A percentile compares a stretch with the other conserved stretches of the same genome.
phyloP scores from a whole-genome alignment of 2,113 vertebrate species.

The Eudorcas thomsonii region DNA sequence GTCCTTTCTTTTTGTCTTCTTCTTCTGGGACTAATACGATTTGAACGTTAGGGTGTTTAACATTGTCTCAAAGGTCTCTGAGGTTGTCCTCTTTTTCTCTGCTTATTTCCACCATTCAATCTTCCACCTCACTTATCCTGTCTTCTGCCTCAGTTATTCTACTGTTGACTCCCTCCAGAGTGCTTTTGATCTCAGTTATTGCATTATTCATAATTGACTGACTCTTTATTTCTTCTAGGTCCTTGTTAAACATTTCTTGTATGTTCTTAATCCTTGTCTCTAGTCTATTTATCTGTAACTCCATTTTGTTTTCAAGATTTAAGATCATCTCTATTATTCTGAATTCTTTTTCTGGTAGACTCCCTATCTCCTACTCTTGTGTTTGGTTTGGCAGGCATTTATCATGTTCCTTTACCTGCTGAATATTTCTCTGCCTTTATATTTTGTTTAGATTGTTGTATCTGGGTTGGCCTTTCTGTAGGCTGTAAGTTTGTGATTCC shows the following conservation, averaged over 20 bases:
- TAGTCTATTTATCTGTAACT: not conserved
- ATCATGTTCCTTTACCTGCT: not conserved
- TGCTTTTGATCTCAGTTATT: not conserved
- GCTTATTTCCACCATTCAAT: not conserved
- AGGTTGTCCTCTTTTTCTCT: not conserved
- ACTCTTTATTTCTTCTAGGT: not conserved
- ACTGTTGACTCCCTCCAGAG: not conserved
- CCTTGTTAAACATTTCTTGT: not conserved
- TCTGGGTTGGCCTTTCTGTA: not conserved
- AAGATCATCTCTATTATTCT: not conserved
- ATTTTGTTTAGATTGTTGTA: not conserved
- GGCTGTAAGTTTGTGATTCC: not conserved
- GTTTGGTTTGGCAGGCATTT: not conserved
- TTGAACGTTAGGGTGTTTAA: not conserved
- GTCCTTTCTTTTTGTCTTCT: not conserved
- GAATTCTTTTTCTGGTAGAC: not conserved
- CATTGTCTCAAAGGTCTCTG: not conserved
- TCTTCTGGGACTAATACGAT: not conserved
- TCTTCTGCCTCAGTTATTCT: not conserved
- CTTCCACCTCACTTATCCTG: not conserved
- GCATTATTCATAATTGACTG: not conserved
- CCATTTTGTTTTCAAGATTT: not conserved
- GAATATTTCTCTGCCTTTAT: not conserved
- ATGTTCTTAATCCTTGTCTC: not conserved
- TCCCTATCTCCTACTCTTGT: not conserved